Conservation (phyloP, 2,797 vertebrate genomes). For the Peromyscus aztecus region DNA sequence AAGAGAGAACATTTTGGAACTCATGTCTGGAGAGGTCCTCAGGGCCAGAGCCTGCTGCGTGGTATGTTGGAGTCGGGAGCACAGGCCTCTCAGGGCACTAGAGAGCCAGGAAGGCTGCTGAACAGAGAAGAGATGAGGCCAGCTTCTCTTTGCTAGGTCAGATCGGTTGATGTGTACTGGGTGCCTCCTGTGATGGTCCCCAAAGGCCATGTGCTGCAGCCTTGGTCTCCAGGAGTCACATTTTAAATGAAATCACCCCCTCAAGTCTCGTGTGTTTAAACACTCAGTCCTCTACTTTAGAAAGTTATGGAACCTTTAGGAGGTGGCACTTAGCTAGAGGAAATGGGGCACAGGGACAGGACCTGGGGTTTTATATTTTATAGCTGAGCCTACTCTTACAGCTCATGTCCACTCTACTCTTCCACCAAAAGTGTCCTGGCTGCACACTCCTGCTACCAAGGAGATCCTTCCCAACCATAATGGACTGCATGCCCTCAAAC, state of each 20-base stretch:
- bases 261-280: neutral
- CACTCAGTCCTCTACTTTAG: neutral
- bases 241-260: neutral
- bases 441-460: neutral
- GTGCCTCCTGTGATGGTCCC: neutral
- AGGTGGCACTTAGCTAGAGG: neutral
- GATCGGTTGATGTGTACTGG: too few species aligned
- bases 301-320: neutral
- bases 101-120: neutral
- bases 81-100: neutral
- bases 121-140: neutral
- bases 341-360: neutral
- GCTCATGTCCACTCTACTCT: neutral
- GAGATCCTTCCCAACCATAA: neutral
- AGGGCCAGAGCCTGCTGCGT: neutral
- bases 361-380: neutral
- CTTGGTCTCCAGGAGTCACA: neutral
- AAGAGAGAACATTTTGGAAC: slow-evolving; percentile 10
- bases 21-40: neutral
- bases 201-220: neutral
- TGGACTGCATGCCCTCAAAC: neutral
- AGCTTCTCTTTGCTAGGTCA: neutral
- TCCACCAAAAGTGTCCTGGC: neutral
- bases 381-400: neutral
- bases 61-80: neutral